These are phyloP conservation scores for Frankliniella fusca DNA, from an alignment of 2,888 invertebrate species.

Conservation along the genomic window DNA sequence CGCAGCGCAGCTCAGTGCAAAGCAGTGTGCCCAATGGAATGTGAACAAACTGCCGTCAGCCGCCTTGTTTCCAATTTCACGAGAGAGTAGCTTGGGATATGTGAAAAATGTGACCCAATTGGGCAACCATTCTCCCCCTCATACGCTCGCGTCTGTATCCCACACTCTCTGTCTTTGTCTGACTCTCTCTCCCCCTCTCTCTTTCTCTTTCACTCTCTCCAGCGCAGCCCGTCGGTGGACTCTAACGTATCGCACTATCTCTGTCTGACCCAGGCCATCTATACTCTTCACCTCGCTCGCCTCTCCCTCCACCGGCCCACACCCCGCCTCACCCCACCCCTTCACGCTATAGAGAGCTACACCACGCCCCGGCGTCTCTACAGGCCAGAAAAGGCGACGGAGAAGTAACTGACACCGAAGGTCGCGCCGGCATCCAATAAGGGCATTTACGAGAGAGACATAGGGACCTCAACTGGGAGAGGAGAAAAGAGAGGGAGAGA, in stretches of 20 bases:
- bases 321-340: background rate
- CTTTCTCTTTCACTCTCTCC: background rate
- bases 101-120: slow-evolving; percentile 19
- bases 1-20: background rate
- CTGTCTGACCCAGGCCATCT: background rate
- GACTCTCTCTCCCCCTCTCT: background rate
- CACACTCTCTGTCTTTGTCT: background rate
- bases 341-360: background rate
- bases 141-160: background rate
- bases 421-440: too few relatives aligned
- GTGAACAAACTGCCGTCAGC: slow-evolving; percentile 3
- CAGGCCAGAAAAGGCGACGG: too few relatives aligned
- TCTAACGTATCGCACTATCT: background rate
- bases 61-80: slow-evolving; percentile 24
- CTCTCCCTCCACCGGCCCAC: background rate
- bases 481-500: background rate
- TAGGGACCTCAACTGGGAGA: background rate
- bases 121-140: background rate
- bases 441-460: too few relatives aligned
- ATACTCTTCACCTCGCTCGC: background rate
- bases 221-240: background rate
- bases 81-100: slow-evolving; percentile 9
- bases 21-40: background rate
- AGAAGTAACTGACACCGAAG: too few relatives aligned
- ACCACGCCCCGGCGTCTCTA: background rate